Conservation (phyloP, 2,888 invertebrate species). For the Ernsta delagoae region DNA sequence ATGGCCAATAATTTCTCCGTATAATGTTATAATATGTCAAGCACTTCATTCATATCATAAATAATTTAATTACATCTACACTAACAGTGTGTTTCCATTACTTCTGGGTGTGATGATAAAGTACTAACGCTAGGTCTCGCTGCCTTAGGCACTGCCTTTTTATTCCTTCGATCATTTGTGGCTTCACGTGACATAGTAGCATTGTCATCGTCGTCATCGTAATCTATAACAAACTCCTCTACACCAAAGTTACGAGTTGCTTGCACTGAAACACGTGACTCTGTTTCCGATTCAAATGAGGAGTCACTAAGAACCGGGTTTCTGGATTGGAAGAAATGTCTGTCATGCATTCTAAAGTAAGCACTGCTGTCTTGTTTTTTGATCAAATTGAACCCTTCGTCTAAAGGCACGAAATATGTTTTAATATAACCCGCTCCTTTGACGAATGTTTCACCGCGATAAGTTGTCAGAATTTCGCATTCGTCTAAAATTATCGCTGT, state of each 20-base stretch:
- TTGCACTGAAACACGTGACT: slow-evolving; percentile 46
- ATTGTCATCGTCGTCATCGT: slow-evolving; percentile 24
- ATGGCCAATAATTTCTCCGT: background rate
- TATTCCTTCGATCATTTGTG: background rate
- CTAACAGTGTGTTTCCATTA: slow-evolving; percentile 67
- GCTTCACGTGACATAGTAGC: slow-evolving; percentile 7
- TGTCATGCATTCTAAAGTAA: slow-evolving; percentile 59
- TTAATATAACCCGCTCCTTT: slow-evolving; percentile 89
- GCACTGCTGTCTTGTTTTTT: slow-evolving; percentile 63
- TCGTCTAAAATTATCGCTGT: slow-evolving; percentile 88
- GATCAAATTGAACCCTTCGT: slow-evolving; percentile 84
- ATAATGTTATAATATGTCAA: background rate
- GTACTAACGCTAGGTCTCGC: slow-evolving; percentile 36
- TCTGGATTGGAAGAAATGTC: slow-evolving; percentile 56
- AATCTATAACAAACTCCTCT: slow-evolving; percentile 50
- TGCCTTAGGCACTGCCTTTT: background rate
- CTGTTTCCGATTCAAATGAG: slow-evolving; percentile 46
- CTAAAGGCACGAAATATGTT: slow-evolving; percentile 89
- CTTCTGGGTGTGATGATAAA: slow-evolving; percentile 52
- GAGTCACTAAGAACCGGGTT: slow-evolving; percentile 51
- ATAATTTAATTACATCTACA: slow-evolving; percentile 5
- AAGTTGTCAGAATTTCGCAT: slow-evolving; percentile 88
- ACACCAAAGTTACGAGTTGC: slow-evolving; percentile 44
- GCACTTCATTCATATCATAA: no score
- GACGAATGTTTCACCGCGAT: slow-evolving; percentile 88